Base-by-base conservation (phyloP, 2,888 invertebrate genomes). In the Limenitis camilla region DNA sequence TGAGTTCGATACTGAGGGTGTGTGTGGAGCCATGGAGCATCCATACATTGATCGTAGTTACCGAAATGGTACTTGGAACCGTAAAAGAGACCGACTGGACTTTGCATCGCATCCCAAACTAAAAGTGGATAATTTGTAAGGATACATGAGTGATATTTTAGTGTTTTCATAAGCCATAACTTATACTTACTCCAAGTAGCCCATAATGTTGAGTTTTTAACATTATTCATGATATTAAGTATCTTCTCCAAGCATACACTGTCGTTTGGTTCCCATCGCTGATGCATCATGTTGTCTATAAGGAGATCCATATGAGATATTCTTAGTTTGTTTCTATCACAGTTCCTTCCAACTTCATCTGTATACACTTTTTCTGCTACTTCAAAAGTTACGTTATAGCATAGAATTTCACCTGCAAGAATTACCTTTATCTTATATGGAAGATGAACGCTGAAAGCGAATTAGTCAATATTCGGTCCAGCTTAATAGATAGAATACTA, bases 71-170 rank as follows among this genome's bases (percentile, higher is more conserved):
- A 89, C 3, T 78, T 72, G 59, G 84, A 89, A 0, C 89, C 91
- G 40, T 86, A 82, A 2, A 90, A 68, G 6, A 90, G 68, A 2
- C 91, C 90, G 0, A 89, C 78, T 40, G 88, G 82, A 51, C 89
- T 89, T 2, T 89, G 84, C 30, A 89, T 88, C 0, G 91, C 77
- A 59, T 91, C 91, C 90, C 90, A 90, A 78, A 90, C 91, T 91
- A 67, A 39, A 39, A 46, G 30, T n/a, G n/a, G n/a, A n/a, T n/a
- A n/a, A n/a, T n/a, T n/a, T n/a, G n/a, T n/a, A n/a, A n/a, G n/a
- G n/a, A n/a, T n/a, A n/a, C n/a, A n/a, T n/a, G n/a, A n/a, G n/a
- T n/a, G n/a, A n/a, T n/a, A n/a, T n/a, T n/a, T n/a, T n/a, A n/a
- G n/a, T n/a, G n/a, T n/a, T n/a, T n/a, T n/a, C n/a, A n/a, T n/a